Base-by-base conservation (phyloP, 2,797 vertebrate species). In the Holocentrus rufus region DNA sequence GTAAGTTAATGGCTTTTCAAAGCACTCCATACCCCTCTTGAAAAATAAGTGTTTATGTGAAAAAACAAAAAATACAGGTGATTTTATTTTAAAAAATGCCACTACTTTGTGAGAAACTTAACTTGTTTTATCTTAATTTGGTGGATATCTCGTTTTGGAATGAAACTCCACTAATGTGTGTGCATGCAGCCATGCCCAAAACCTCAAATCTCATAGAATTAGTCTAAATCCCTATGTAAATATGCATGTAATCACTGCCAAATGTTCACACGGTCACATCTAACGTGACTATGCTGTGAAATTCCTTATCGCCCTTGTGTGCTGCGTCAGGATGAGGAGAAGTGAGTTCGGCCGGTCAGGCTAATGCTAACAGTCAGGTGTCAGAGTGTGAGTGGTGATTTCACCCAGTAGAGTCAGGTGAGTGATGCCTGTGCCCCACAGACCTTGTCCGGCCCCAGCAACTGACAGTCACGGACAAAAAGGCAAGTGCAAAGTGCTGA, bases 301-400 rank as follows among this genome's bases (percentile, higher is more conserved):
- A 57, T n/a, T 31, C 1, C 18, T n/a, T 17, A 7, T 31, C 54
- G 31, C 5, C 31, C 25, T 4, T 31, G 22, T 14, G 9, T 20
- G 30, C 42, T 39, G 55, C 1, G 39, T 47, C 22, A 17, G 39
- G 30, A 49, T 0, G 39, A 27, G 39, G 13, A 18, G 50, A 22
- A 22, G 4, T 8, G 2, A n/a, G 8, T n/a, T 46, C 23, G 17
- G 15, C 14, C 42, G 31, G 5, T 65, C 60, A 8, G 25, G 34
- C 30, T 60, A 20, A 72, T n/a, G 14, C 17, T 18, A 1, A 23
- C 11, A 25, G 64, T 47, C 72, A 69, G 70, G 17, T 73, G 54
- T 69, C 76, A 59, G 53, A 23, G 31, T 9, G 17, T 9, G 60
- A 58, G 25, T 2, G 10, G 50, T 1, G 20, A 22, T 54, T 54